Evolutionary conservation across 2,888 invertebrate genomes (phyloP).

Genomic region (Lasius platythorax): DNA sequence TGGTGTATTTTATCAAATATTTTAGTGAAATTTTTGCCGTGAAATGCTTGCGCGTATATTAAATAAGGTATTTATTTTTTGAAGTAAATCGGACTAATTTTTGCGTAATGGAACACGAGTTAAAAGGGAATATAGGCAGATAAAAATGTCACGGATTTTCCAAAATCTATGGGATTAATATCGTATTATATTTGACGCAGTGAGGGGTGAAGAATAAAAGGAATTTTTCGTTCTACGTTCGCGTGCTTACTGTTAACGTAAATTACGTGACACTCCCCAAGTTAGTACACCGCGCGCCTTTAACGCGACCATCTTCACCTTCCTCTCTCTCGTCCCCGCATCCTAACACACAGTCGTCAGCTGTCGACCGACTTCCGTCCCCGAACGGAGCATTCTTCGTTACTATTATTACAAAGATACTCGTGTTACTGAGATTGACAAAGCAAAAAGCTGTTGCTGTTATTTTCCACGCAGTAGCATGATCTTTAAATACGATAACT

Average conservation of each 20-base stretch:
- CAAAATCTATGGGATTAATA: conserved; percentile 23
- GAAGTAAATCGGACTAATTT: background rate
- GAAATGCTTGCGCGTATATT: conserved; percentile 22
- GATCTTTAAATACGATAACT: conserved; percentile 12
- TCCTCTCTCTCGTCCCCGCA: conserved; percentile 11
- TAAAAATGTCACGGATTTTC: conserved; percentile 32
- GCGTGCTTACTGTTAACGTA: conserved; percentile 63
- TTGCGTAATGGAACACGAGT: background rate
- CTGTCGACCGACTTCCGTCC: conserved; percentile 74
- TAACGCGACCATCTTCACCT: conserved; percentile 48
- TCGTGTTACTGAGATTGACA: conserved; percentile 42
- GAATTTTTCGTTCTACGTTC: conserved; percentile 16
- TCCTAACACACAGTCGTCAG: conserved; percentile 68
- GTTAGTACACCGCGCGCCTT: conserved; percentile 48
- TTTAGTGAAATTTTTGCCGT: conserved; percentile 49
- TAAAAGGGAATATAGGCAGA: conserved; percentile 8
- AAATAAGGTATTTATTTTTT: conserved; percentile 43
- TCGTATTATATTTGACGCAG: conserved; percentile 12
- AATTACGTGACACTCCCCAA: conserved; percentile 64
- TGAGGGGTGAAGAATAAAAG: conserved; percentile 32
- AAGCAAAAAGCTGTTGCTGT: conserved; percentile 24
- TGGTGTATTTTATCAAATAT: conserved; percentile 43
- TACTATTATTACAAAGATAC: conserved; percentile 70
- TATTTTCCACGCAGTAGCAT: conserved; percentile 28
- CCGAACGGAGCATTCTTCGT: conserved; percentile 57